Base-by-base conservation (phyloP, 37 sponge, comb jelly and placozoan species). In the Beroe forskalii region DNA sequence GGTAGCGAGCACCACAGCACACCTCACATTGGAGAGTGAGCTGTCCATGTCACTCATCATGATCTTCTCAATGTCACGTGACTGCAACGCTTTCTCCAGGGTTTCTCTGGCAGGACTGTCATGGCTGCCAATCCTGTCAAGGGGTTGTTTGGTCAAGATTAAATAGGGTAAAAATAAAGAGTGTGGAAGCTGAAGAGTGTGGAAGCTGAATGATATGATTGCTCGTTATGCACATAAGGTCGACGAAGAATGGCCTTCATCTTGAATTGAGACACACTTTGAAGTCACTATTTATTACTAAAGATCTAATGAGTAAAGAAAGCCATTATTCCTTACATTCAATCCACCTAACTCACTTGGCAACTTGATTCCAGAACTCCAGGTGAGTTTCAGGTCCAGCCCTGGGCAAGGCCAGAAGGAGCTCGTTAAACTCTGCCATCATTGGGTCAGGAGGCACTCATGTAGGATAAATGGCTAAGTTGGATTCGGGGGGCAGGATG, bases 341-440 rank as follows among this genome's bases (percentile, higher is more conserved):
- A n/a, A n/a, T n/a, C n/a, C n/a, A n/a, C n/a, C n/a, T n/a, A n/a
- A 48, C 72, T 9, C 14, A 69, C 72, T 69, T 69, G 2, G 72
- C 72, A 32, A 69, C 72, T 14, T 69, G 72, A 32, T 69, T 69
- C 72, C 72, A 69, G 72, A 69, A 69, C 72, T 69, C 72, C 35
- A 14, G 9, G 19, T 17, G 36, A 14, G 27, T 69, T 17, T 9
- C 72, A 20, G 72, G 27, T 6, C 37, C 19, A 14, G 72, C 39
- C 38, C 32, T 33, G 4, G 35, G 72, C 9, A 69, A 37, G 14
- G 17, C 36, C 27, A 9, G 33, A 2, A 69, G 33, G 33, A 69
- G 72, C 35, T 69, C 37, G 12, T 35, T 28, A 17, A 69, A 69
- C 17, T 35, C 72, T 28, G 72, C 32, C 39, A 17, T 12, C 55